Percentiles rank a stretch among this genome's conserved stretches.
Conservation (phyloP, 2,113 vertebrate genomes). For the Pelodiscus sinensis region DNA sequence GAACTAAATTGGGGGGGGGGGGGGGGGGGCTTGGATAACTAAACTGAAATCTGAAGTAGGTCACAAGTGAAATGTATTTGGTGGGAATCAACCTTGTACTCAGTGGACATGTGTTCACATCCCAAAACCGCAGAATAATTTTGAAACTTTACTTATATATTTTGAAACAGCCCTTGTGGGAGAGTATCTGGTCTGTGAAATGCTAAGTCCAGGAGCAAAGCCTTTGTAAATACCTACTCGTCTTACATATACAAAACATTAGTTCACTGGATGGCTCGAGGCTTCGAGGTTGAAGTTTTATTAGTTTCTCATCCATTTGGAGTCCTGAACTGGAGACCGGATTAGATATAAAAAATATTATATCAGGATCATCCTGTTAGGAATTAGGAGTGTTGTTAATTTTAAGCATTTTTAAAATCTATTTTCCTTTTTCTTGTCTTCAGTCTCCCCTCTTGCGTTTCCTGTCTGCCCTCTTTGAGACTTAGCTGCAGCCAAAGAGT, state of each 20-base stretch:
- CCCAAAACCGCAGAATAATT: conserved; percentile 73
- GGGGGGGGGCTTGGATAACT: neutral
- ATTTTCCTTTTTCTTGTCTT: neutral
- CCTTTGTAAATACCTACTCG: conserved; percentile 2
- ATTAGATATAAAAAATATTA: neutral
- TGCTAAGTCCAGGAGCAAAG: conserved; percentile 31
- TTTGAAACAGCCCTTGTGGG: conserved; percentile 68
- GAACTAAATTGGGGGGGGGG: conserved; percentile 7
- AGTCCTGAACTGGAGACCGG: neutral
- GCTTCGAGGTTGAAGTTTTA: neutral
- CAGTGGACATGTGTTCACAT: conserved; percentile 64
- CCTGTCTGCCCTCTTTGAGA: neutral
- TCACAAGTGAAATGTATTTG: conserved; percentile 47
- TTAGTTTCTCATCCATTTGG: neutral
- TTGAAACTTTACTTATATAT: conserved; percentile 51
- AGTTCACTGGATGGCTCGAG: neutral
- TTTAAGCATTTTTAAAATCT: neutral
- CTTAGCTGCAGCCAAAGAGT: neutral
- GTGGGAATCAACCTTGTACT: conserved; percentile 61
- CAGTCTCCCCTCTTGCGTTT: neutral
- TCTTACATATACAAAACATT: neutral
- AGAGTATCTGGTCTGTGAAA: conserved; percentile 19
- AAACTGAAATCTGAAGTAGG: conserved; percentile 29
- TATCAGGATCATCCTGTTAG: neutral
- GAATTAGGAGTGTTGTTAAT: neutral